Evolutionary conservation across 2,888 invertebrate genomes (phyloP).

Genomic region (Charanyca ferruginea): DNA sequence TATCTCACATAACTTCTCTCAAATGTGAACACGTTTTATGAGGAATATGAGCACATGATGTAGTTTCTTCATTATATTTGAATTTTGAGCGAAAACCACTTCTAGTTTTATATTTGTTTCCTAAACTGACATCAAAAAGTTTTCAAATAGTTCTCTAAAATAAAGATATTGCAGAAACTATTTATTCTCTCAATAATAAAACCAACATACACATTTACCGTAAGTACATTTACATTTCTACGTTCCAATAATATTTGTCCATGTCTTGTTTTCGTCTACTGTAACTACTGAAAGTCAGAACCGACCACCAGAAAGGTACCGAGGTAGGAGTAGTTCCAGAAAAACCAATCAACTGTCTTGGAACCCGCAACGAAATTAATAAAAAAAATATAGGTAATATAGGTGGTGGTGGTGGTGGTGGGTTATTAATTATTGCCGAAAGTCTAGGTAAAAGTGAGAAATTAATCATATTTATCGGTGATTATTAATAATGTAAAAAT

Average conservation of each 20-base stretch:
- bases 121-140: conserved; percentile 6
- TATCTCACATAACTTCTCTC: conserved; percentile 42
- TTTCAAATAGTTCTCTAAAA: conserved; percentile 5
- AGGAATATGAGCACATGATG: conserved; percentile 15
- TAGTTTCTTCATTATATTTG: conserved; percentile 22
- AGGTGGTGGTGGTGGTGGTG: too few species aligned
- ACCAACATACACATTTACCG: background rate
- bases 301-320: too few species aligned
- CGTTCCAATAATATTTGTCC: too few species aligned
- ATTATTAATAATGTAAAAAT: too few species aligned
- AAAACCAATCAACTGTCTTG: too few species aligned
- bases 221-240: background rate
- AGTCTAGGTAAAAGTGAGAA: too few species aligned
- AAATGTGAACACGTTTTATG: conserved; percentile 43
- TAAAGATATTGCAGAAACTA: background rate
- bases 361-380: too few species aligned
- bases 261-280: background rate
- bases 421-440: too few species aligned
- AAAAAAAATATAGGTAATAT: too few species aligned
- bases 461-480: too few species aligned
- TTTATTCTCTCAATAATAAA: background rate
- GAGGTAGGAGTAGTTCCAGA: too few species aligned
- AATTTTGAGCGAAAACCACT: conserved; percentile 11
- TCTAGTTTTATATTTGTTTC: conserved; percentile 29
- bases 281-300: too few species aligned